A percentile compares a stretch with the other conserved stretches of the same genome.
Conservation (phyloP, 2,797 vertebrate genomes). For the Echeneis naucrates region DNA sequence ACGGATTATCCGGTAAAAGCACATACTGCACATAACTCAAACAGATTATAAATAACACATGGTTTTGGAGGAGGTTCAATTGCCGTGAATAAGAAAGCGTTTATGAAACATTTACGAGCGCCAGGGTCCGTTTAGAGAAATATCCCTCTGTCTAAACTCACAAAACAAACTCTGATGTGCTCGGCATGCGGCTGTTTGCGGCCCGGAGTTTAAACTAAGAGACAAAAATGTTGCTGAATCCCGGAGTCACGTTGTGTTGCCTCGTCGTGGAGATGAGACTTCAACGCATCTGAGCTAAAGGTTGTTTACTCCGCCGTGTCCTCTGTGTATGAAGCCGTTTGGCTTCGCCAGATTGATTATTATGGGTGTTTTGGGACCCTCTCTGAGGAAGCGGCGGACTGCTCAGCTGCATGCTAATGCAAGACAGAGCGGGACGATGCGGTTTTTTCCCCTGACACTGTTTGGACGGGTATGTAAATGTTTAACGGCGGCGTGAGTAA, state of each 20-base stretch:
- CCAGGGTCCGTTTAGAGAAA: slow-evolving; percentile 42
- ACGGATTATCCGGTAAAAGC: slow-evolving; percentile 51
- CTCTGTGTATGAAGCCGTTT: slow-evolving; percentile 59
- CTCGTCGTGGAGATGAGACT: slow-evolving; percentile 41
- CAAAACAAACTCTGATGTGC: slow-evolving; percentile 33
- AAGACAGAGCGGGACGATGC: slow-evolving; percentile 58
- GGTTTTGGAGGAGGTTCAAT: slow-evolving; percentile 41
- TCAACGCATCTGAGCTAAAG: slow-evolving; percentile 37
- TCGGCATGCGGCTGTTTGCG: slow-evolving; percentile 34
- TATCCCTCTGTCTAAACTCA: slow-evolving; percentile 15
- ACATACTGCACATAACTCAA: slow-evolving; percentile 17
- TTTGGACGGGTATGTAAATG: slow-evolving; percentile 76
- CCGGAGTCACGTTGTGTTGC: slow-evolving; percentile 38
- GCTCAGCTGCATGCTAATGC: slow-evolving; percentile 56
- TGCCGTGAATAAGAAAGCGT: slow-evolving; percentile 48
- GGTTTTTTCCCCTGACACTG: slow-evolving; percentile 61
- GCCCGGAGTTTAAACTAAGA: slow-evolving; percentile 40
- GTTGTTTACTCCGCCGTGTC: slow-evolving; percentile 62
- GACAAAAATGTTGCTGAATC: slow-evolving; percentile 45
- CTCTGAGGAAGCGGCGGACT: slow-evolving; percentile 40
- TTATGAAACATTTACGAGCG: slow-evolving; percentile 57
- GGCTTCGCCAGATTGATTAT: slow-evolving; percentile 66
- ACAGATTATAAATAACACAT: slow-evolving; percentile 48
- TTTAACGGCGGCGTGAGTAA: slow-evolving; percentile 73
- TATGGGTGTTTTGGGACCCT: slow-evolving; percentile 59